Evolutionary conservation across 2,113 vertebrate species (phyloP).

Genomic region (Tragelaphus scriptus): DNA sequence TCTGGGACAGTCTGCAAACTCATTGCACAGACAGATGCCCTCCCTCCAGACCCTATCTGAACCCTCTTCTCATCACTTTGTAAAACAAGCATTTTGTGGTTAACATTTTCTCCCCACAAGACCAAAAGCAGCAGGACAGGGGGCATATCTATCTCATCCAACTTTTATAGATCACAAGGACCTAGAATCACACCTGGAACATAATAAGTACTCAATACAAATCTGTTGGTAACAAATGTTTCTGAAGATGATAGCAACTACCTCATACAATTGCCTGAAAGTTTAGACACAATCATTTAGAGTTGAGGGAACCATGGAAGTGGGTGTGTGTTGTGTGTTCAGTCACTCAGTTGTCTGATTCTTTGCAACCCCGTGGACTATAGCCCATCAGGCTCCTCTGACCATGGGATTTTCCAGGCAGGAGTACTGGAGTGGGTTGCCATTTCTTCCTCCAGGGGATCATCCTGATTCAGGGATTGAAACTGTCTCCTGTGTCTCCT

Average conservation of each 20-base stretch:
- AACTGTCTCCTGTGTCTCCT: not conserved
- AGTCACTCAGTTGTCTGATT: not conserved
- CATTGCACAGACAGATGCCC: not conserved
- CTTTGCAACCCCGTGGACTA: not conserved
- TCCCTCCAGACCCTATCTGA: not conserved
- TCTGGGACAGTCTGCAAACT: not conserved
- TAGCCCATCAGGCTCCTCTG: not conserved
- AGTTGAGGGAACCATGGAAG: not conserved
- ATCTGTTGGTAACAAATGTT: not conserved
- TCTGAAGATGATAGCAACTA: not conserved
- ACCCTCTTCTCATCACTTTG: not conserved
- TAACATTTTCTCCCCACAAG: not conserved
- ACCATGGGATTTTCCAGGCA: not conserved
- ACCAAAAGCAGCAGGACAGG: not conserved
- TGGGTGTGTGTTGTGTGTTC: not conserved
- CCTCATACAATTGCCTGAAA: not conserved
- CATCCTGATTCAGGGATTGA: not conserved
- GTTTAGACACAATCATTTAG: not conserved
- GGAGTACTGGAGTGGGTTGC: not conserved
- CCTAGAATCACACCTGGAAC: not conserved
- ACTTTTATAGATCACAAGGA: not conserved
- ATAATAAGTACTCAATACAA: not conserved
- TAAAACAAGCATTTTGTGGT: not conserved
- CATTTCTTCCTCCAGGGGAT: not conserved
- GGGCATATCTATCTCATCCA: not conserved